These are phyloP conservation scores for Anguilla marmorata DNA, from an alignment of 2,797 vertebrate species.

Conservation along the genomic window DNA sequence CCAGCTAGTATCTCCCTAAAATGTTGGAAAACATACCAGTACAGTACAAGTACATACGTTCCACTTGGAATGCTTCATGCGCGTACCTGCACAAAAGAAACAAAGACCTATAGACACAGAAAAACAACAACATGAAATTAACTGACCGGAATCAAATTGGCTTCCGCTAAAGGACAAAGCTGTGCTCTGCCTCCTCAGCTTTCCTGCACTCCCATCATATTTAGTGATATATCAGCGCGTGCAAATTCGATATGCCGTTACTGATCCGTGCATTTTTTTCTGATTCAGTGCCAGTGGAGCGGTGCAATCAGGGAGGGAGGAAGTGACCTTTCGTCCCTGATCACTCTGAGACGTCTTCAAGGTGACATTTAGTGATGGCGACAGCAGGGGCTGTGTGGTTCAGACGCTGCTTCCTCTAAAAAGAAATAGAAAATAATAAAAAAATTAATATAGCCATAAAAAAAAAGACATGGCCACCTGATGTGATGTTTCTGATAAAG, in stretches of 20 bases:
- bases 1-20: not conserved
- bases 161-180: not conserved
- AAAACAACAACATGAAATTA: not conserved
- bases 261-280: not conserved
- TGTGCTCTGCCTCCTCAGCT: not conserved
- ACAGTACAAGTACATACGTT: not conserved
- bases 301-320: constrained; percentile 10
- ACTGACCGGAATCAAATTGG: not conserved
- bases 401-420: constrained; percentile 27
- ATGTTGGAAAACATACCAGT: not conserved
- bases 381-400: constrained; percentile 3
- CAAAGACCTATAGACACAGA: not conserved
- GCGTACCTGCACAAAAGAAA: not conserved
- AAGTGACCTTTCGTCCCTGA: not conserved
- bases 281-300: constrained; percentile 7
- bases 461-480: not conserved
- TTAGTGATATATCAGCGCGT: not conserved
- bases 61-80: not conserved
- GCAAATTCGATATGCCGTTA: not conserved
- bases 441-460: not conserved
- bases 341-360: constrained; percentile 9
- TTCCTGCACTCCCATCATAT: not conserved
- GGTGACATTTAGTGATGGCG: constrained; percentile 27
- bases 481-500: constrained; percentile 27
- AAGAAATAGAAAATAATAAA: not conserved